Percentiles rank a stretch among this genome's conserved stretches.
Conservation (phyloP, 2,888 invertebrate species). For the Nephrotoma flavescens region DNA sequence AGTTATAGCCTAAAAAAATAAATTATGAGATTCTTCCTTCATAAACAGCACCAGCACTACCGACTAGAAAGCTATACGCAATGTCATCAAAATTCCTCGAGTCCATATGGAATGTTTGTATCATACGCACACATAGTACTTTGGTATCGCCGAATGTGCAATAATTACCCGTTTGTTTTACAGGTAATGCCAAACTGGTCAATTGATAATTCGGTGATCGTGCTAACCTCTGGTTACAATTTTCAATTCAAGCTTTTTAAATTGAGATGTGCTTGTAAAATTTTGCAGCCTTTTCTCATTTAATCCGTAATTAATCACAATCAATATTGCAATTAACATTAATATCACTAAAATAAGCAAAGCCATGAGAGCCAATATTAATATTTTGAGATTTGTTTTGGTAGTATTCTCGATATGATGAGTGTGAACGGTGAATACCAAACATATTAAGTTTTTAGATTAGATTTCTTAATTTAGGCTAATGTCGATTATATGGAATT, state of each 20-base stretch:
- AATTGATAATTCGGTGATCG: constrained; percentile 36
- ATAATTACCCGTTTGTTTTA: constrained; percentile 36
- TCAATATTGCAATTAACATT: too few species aligned
- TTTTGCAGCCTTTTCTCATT: too few species aligned
- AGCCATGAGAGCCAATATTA: too few species aligned
- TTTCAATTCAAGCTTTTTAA: not conserved
- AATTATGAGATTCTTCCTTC: constrained; percentile 37
- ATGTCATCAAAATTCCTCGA: constrained; percentile 48
- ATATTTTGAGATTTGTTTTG: too few species aligned
- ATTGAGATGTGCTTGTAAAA: too few species aligned
- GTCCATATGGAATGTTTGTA: constrained; percentile 55
- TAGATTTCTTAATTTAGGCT: too few species aligned
- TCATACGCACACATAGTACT: constrained; percentile 29
- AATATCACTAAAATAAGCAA: too few species aligned
- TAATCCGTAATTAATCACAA: too few species aligned
- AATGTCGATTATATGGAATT: too few species aligned
- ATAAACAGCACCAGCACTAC: constrained; percentile 60
- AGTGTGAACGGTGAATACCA: too few species aligned
- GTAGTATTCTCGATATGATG: too few species aligned
- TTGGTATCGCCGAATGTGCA: constrained; percentile 39
- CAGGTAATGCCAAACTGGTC: constrained; percentile 30
- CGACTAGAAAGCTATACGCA: constrained; percentile 63
- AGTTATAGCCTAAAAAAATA: constrained; percentile 38
- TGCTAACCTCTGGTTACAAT: constrained; percentile 40
- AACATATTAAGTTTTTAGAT: too few species aligned